Conservation (phyloP, 2,888 invertebrate species). For the Drosophila meridionalis region DNA sequence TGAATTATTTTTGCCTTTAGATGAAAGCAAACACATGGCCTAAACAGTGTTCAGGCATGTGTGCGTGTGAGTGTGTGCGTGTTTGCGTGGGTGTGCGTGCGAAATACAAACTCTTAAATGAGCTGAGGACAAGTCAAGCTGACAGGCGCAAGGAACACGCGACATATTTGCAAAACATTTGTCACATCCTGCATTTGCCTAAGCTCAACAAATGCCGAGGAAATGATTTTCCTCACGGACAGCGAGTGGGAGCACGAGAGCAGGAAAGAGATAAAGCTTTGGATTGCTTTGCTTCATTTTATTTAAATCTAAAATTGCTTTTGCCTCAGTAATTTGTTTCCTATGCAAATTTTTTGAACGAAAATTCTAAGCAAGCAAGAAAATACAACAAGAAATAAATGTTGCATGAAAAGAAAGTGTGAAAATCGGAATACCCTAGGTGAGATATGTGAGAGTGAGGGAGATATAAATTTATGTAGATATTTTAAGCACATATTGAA, state of each 20-base stretch:
- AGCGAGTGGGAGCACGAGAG: not conserved
- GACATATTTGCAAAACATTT: slow-evolving; percentile 73
- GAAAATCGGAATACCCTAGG: slow-evolving; percentile 5
- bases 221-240: slow-evolving; percentile 48
- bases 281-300: slow-evolving; percentile 44
- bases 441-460: not conserved
- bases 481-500: not conserved
- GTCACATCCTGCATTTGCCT: slow-evolving; percentile 61
- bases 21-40: slow-evolving; percentile 69
- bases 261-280: not conserved
- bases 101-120: slow-evolving; percentile 28
- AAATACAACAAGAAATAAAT: slow-evolving; percentile 19
- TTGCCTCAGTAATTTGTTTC: slow-evolving; percentile 70
- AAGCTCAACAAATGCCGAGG: slow-evolving; percentile 55
- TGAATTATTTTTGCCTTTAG: slow-evolving; percentile 75
- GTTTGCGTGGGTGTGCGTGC: slow-evolving; percentile 17
- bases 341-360: slow-evolving; percentile 59
- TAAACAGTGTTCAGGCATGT: slow-evolving; percentile 41
- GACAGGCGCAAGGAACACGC: slow-evolving; percentile 43
- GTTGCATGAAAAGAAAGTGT: not conserved
- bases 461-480: not conserved
- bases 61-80: slow-evolving; percentile 21
- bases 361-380: slow-evolving; percentile 11
- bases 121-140: slow-evolving; percentile 32
- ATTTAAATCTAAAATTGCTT: slow-evolving; percentile 70